Conservation (phyloP, 2,888 invertebrate genomes). For the Gastracanthus pulcherrimus region DNA sequence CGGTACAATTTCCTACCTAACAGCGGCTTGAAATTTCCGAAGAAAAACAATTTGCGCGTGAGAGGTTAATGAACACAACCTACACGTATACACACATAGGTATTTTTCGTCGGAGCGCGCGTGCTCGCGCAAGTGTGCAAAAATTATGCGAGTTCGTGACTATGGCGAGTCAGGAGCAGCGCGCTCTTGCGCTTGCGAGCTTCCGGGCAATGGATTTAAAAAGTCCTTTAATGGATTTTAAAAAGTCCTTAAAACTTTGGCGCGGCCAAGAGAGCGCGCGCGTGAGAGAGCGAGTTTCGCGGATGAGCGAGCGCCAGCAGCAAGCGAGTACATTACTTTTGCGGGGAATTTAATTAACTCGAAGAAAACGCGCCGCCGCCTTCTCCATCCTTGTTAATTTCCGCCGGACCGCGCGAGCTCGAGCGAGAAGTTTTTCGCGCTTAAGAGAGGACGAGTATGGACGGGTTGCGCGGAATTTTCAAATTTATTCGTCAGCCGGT, state of each 20-base stretch:
- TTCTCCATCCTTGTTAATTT: conserved; percentile 46
- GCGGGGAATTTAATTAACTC: conserved; percentile 54
- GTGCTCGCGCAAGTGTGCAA: conserved; percentile 31
- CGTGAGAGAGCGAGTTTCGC: conserved; percentile 13
- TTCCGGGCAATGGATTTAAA: conserved; percentile 51
- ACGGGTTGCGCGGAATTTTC: not conserved
- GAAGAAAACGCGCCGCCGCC: conserved; percentile 32
- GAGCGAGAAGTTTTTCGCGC: not conserved
- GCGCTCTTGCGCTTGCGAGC: too few species aligned
- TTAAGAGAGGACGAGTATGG: not conserved
- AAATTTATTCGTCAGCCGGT: not conserved
- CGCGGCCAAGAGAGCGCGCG: not conserved
- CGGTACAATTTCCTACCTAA: not conserved
- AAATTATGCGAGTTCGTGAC: conserved; percentile 47
- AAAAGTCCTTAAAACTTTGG: conserved; percentile 55
- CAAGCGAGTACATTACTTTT: conserved; percentile 45
- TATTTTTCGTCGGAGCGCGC: conserved; percentile 3
- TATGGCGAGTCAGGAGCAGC: not conserved
- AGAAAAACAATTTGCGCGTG: conserved; percentile 35
- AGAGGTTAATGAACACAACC: conserved; percentile 20
- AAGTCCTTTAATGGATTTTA: conserved; percentile 55
- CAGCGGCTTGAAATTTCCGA: not conserved
- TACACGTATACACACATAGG: not conserved
- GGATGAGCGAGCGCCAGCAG: conserved; percentile 33
- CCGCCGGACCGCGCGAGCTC: not conserved